A percentile compares a stretch with the other conserved stretches of the same genome.
phyloP scores from a whole-genome alignment of 2,888 invertebrate species.

The Euplagia quadripunctaria region DNA sequence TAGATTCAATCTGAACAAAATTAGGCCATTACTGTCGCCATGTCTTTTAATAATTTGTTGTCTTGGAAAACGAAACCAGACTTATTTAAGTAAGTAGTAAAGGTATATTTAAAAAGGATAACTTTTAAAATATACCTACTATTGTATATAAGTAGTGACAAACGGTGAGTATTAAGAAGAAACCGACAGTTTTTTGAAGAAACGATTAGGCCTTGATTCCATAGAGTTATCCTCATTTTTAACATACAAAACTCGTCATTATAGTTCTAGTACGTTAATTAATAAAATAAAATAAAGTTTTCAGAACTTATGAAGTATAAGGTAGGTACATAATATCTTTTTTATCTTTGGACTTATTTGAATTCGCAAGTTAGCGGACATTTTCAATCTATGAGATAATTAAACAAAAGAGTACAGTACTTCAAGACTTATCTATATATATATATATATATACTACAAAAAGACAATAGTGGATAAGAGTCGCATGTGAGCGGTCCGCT shows the following conservation, averaged over 20 bases:
- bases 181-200: neutral
- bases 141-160: too few species aligned
- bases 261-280: neutral
- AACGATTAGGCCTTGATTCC: too few species aligned
- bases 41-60: neutral
- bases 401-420: slow-evolving; percentile 12
- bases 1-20: slow-evolving; percentile 38
- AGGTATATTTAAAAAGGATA: too few species aligned
- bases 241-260: neutral
- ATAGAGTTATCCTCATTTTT: too few species aligned
- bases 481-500: slow-evolving; percentile 80
- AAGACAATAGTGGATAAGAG: slow-evolving; percentile 64
- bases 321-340: neutral
- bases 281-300: too few species aligned
- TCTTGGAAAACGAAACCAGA: neutral
- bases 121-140: too few species aligned
- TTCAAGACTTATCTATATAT: slow-evolving; percentile 28
- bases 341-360: neutral
- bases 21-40: slow-evolving; percentile 22
- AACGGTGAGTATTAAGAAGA: neutral
- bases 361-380: slow-evolving; percentile 1
- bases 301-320: too few species aligned
- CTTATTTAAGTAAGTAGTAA: neutral
- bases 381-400: slow-evolving; percentile 7
- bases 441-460: slow-evolving; percentile 47